These are phyloP conservation scores for Gymnocheta viridis DNA, from an alignment of 2,888 invertebrate species.

Conservation along the genomic window DNA sequence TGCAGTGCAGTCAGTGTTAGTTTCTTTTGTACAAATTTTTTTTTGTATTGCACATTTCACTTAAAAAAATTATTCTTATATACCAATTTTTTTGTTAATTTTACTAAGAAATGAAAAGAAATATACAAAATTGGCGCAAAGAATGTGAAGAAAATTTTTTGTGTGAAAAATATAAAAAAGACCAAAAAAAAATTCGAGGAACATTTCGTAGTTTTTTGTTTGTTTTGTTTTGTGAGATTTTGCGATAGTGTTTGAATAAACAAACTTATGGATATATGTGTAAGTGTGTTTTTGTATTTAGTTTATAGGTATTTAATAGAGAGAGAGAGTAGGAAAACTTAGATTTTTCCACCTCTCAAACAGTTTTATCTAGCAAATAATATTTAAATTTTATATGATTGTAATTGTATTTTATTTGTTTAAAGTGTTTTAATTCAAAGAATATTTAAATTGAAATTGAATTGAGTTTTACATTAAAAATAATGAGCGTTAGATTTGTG, in stretches of 20 bases:
- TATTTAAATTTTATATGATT: constrained; percentile 29
- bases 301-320: constrained; percentile 1
- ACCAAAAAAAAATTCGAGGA: constrained; percentile 16
- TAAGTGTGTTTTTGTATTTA: not conserved
- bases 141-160: constrained; percentile 41
- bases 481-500: no score
- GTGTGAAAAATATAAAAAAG: not conserved
- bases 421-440: not conserved
- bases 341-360: not conserved
- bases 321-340: not conserved
- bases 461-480: no score
- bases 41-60: constrained; percentile 10
- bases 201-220: constrained; percentile 7
- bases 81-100: constrained; percentile 6
- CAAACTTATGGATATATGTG: not conserved
- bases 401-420: no score
- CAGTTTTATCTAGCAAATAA: constrained; percentile 8
- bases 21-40: constrained; percentile 34
- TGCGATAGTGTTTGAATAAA: not conserved
- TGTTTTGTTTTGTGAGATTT: not conserved
- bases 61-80: constrained; percentile 27
- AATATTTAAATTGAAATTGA: no score
- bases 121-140: constrained; percentile 28
- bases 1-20: constrained; percentile 62
- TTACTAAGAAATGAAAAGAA: constrained; percentile 18